Conservation (phyloP, 2,113 vertebrate species). For the Corvus hawaiiensis region DNA sequence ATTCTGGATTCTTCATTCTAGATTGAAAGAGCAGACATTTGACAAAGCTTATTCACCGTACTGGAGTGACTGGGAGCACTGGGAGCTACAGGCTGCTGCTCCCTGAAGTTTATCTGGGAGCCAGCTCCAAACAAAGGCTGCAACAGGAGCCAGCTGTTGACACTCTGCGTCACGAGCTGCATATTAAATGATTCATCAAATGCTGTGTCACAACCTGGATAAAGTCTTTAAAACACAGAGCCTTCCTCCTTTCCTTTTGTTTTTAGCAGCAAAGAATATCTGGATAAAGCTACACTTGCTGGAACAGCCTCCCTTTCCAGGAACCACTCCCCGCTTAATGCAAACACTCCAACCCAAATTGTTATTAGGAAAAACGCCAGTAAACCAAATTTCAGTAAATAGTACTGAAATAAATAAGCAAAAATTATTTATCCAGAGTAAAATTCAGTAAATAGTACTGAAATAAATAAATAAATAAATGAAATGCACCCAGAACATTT, state of each 20-base stretch:
- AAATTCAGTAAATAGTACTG: background rate
- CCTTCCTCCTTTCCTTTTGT: background rate
- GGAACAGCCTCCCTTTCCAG: background rate
- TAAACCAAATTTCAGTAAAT: background rate
- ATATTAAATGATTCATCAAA: slow-evolving; percentile 59
- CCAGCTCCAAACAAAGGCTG: slow-evolving; percentile 22
- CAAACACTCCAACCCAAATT: background rate
- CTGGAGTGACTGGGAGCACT: background rate
- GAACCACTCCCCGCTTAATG: background rate
- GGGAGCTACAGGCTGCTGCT: background rate
- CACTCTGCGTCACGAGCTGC: background rate
- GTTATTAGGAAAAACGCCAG: background rate
- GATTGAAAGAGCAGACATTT: background rate
- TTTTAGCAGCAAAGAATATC: background rate
- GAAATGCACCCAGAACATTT: slow-evolving; percentile 15
- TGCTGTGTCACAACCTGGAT: slow-evolving; percentile 44
- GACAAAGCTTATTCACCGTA: background rate
- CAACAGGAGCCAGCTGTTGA: slow-evolving; percentile 45
- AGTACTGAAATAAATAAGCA: background rate
- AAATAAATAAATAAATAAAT: background rate
- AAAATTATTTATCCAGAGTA: background rate
- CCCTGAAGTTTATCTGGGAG: background rate
- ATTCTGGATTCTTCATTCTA: background rate
- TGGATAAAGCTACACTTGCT: background rate
- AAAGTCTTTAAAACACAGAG: background rate